Percentiles rank a stretch among this genome's conserved stretches.
Evolutionary conservation across 2,797 vertebrate genomes (phyloP).

Genomic region (Coregonus ussuriensis): DNA sequence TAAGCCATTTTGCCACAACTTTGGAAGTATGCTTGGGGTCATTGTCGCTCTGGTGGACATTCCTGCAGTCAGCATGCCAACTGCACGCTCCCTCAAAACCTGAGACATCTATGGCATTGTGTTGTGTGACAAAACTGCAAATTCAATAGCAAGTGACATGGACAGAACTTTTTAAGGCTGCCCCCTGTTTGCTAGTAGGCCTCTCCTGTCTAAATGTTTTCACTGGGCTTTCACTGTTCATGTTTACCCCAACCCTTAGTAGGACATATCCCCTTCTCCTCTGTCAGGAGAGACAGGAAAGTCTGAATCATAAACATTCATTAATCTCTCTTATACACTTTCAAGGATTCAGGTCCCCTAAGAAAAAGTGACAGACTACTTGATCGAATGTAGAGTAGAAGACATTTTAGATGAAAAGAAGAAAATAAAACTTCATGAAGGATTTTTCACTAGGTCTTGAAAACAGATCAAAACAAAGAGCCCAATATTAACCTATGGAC

Average conservation of each 20-base stretch:
- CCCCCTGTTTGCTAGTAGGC: slow-evolving; percentile 26
- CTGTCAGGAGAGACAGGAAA: background rate
- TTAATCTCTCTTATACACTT: background rate
- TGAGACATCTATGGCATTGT: no score
- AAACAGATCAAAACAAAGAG: background rate
- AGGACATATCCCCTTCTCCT: no score
- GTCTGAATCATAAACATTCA: background rate
- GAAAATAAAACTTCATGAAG: background rate
- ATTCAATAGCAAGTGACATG: slow-evolving; percentile 4
- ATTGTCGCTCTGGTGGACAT: no score
- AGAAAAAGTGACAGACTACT: background rate
- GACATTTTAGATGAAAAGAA: background rate
- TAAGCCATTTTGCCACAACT: no score
- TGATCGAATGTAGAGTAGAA: background rate
- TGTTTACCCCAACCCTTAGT: no score
- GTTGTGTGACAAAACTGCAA: no score
- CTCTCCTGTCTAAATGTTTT: slow-evolving; percentile 37
- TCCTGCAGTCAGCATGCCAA: no score
- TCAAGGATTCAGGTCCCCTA: background rate
- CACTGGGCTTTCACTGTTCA: slow-evolving; percentile 24
- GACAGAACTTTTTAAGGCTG: background rate
- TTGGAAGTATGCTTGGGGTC: no score
- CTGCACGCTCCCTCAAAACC: no score
- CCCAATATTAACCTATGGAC: background rate
- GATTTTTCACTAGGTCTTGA: no score